Percentiles rank a stretch among this genome's conserved stretches.
phyloP scores from a whole-genome alignment of 2,113 vertebrate genomes.

The Bos indicus region DNA sequence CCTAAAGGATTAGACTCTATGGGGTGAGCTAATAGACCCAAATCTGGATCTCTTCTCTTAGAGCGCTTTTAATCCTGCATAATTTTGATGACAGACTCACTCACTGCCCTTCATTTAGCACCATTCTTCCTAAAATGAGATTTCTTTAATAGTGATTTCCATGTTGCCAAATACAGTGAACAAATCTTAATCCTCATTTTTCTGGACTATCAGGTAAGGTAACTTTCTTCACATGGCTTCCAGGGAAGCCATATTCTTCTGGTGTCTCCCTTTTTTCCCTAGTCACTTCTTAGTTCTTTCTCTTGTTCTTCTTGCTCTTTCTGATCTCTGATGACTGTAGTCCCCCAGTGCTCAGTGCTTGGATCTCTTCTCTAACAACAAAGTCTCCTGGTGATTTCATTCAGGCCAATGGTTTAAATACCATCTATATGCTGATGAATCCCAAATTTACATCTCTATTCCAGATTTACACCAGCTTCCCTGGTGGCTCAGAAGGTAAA shows the following conservation, averaged over 20 bases:
- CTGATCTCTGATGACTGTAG: not conserved
- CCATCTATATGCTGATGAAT: not conserved
- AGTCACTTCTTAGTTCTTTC: not conserved
- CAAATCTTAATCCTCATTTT: not conserved
- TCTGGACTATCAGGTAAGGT: not conserved
- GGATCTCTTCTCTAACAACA: not conserved
- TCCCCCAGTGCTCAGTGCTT: not conserved
- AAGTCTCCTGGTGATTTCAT: not conserved
- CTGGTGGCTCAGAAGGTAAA: too few relatives aligned
- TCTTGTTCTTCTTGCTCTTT: not conserved
- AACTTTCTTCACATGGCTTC: not conserved
- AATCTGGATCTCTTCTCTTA: not conserved
- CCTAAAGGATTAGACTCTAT: not conserved
- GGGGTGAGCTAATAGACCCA: not conserved
- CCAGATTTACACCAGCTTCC: too few relatives aligned
- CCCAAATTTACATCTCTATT: not conserved
- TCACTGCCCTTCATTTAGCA: not conserved
- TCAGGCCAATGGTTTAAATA: not conserved
- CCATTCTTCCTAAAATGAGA: not conserved
- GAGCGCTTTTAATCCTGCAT: not conserved
- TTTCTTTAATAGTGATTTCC: not conserved
- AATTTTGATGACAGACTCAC: not conserved
- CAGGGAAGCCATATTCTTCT: not conserved
- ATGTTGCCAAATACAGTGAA: not conserved
- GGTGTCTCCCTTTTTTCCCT: not conserved